Percentiles rank a stretch among this genome's conserved stretches.
Evolutionary conservation across 2,888 invertebrate species (phyloP).

Genomic region (Synergus umbraculus): DNA sequence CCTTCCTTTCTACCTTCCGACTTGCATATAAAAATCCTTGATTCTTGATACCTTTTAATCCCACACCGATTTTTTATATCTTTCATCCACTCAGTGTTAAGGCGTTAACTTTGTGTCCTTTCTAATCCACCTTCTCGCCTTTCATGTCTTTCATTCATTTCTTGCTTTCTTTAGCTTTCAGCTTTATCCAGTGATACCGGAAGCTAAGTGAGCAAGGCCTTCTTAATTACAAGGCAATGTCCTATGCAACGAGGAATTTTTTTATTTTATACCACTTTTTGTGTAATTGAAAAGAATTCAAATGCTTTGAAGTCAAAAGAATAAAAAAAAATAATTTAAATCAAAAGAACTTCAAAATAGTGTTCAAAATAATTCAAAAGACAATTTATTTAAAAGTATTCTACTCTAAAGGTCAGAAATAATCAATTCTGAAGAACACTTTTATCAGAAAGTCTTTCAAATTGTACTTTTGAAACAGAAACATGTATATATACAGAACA

Average conservation of each 20-base stretch:
- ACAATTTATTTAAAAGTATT: too few relatives aligned
- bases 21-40: slow-evolving; percentile 5
- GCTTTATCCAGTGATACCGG: background rate
- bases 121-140: slow-evolving; percentile 8
- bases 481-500: background rate
- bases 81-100: background rate
- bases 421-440: background rate
- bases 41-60: slow-evolving; percentile 12
- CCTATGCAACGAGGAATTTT: background rate
- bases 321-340: too few relatives aligned
- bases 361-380: too few relatives aligned
- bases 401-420: background rate
- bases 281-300: too few relatives aligned
- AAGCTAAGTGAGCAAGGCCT: background rate
- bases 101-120: background rate
- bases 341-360: too few relatives aligned
- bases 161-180: background rate
- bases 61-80: background rate
- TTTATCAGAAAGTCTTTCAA: background rate
- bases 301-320: too few relatives aligned
- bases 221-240: background rate
- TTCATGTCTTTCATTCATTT: background rate
- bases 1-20: slow-evolving; percentile 30
- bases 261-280: too few relatives aligned
- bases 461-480: background rate